phyloP scores from a whole-genome alignment of 2,888 invertebrate genomes.

The Folsomia manolachei region DNA sequence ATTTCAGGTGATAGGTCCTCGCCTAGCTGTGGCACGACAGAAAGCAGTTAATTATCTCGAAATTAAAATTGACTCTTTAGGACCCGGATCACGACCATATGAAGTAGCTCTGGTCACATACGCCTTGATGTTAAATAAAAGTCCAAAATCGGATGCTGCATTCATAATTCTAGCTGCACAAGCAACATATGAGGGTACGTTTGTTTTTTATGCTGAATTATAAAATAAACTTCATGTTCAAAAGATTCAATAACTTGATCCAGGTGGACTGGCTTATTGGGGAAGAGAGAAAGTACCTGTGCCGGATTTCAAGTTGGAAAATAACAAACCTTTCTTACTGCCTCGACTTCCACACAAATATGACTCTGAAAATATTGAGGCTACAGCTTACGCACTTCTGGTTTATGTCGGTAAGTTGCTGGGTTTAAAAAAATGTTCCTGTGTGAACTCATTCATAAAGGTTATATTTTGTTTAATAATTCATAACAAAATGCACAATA shows the following conservation, averaged over 20 bases:
- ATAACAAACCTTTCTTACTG: conserved; percentile 83
- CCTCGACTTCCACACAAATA: conserved; percentile 83
- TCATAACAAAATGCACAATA: no score
- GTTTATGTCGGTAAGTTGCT: no score
- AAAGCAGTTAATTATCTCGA: conserved; percentile 78
- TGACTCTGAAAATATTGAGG: conserved; percentile 87
- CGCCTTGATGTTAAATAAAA: conserved; percentile 74
- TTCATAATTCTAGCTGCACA: conserved; percentile 68
- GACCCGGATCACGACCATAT: conserved; percentile 59
- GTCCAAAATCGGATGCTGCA: conserved; percentile 80
- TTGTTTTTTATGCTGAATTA: conserved; percentile 5
- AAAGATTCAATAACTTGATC: no score
- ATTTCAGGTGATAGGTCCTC: conserved; percentile 62
- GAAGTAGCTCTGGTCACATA: conserved; percentile 83
- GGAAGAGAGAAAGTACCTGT: conserved; percentile 73
- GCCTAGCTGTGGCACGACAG: conserved; percentile 72
- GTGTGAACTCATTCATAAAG: no score
- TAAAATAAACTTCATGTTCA: no score
- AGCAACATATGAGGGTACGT: conserved; percentile 65
- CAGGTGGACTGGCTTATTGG: conserved; percentile 81
- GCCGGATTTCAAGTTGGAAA: conserved; percentile 81
- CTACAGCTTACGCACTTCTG: conserved; percentile 86
- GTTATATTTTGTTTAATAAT: no score
- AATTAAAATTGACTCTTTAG: conserved; percentile 71
- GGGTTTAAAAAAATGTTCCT: no score